A percentile compares a stretch with the other conserved stretches of the same genome.
Evolutionary conservation across 2,797 vertebrate genomes (phyloP).

Genomic region (Synanceia verrucosa): DNA sequence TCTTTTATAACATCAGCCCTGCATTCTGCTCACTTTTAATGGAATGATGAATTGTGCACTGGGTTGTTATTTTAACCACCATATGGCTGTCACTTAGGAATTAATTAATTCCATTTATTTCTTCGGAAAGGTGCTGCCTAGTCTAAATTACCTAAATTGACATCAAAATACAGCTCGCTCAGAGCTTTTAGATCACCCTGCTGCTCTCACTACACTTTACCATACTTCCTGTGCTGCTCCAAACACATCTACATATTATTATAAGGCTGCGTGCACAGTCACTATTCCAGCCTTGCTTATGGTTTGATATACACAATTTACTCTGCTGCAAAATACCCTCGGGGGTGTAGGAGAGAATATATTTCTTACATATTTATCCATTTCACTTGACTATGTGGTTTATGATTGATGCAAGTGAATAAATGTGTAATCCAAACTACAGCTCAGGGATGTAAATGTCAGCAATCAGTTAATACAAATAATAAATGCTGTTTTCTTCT

Average conservation of each 20-base stretch:
- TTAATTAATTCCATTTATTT: conserved; percentile 62
- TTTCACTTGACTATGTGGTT: conserved; percentile 20
- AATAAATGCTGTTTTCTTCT: not conserved
- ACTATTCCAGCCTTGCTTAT: conserved; percentile 2
- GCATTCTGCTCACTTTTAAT: conserved; percentile 55
- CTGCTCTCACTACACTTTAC: conserved; percentile 21
- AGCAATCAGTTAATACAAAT: not conserved
- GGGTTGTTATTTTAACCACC: conserved; percentile 60
- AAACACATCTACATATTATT: conserved; percentile 35
- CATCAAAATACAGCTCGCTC: conserved; percentile 15
- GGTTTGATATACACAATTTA: conserved; percentile 28
- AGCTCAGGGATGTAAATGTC: not conserved
- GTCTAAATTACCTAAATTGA: conserved; percentile 35
- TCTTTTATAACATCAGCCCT: conserved; percentile 36
- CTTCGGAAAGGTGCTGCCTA: conserved; percentile 33
- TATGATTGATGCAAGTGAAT: conserved; percentile 26
- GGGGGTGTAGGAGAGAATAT: conserved; percentile 5
- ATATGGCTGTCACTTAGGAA: conserved; percentile 68
- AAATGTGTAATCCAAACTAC: conserved; percentile 9
- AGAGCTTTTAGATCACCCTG: conserved; percentile 14
- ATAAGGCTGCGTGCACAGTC: conserved; percentile 27
- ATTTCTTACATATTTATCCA: conserved; percentile 22
- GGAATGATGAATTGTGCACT: conserved; percentile 62
- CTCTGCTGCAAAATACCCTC: conserved; percentile 1
- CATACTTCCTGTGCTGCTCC: conserved; percentile 17